A percentile compares a stretch with the other conserved stretches of the same genome.
Evolutionary conservation across 1,140 invertebrate genomes (phyloP).

Genomic region (Helicoverpa armigera): DNA sequence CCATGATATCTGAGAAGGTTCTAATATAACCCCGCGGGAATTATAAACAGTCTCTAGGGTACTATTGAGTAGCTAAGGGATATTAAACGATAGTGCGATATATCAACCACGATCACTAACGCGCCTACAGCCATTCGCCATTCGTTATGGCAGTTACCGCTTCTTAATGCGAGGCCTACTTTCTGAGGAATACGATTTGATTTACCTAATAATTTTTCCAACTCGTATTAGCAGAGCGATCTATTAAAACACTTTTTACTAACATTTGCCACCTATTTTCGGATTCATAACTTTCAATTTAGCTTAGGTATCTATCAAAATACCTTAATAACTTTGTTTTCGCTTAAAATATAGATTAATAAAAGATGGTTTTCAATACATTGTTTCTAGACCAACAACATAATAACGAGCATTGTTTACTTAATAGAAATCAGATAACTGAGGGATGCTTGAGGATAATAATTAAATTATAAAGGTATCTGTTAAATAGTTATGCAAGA

Average conservation of each 20-base stretch:
- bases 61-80: not conserved
- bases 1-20: not conserved
- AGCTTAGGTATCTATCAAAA: too few relatives aligned
- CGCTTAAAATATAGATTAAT: conserved; percentile 12
- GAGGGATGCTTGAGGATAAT: conserved; percentile 9
- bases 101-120: conserved; percentile 26
- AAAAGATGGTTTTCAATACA: not conserved
- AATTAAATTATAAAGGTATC: not conserved
- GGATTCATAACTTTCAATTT: not conserved
- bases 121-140: conserved; percentile 12
- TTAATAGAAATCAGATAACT: conserved; percentile 28
- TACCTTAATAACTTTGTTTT: not conserved
- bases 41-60: not conserved
- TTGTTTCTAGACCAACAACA: conserved; percentile 32
- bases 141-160: conserved; percentile 37
- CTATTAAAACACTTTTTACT: not conserved
- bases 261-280: not conserved
- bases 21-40: not conserved
- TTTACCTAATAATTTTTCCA: conserved; percentile 10
- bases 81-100: conserved; percentile 29
- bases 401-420: conserved; percentile 19
- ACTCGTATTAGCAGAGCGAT: not conserved
- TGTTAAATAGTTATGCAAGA: not conserved
- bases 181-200: conserved; percentile 15
- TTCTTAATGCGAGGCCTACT: conserved; percentile 35